Base-by-base conservation (phyloP, 1,140 invertebrate genomes). In the Heliconius congener region DNA sequence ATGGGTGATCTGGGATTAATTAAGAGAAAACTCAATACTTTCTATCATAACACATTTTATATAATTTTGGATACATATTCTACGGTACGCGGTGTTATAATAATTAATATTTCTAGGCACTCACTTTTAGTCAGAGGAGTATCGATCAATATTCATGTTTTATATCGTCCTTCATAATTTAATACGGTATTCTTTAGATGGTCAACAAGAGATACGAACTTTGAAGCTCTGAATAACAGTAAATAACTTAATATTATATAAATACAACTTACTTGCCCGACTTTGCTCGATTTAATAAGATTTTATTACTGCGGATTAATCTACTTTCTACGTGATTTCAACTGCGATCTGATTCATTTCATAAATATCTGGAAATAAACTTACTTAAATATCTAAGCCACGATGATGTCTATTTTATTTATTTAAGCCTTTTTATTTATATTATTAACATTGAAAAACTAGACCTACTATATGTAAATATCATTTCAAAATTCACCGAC, bases 101-200 rank as follows among this genome's bases (percentile, higher is more conserved):
- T 57, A 57, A 57, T 57, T 57, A 57, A 57, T 57, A 57, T 57
- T 57, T 57, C 55, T 57, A 16, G 55, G 55, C 55, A n/a, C 13
- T 57, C 18, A 23, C 19, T n/a, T 57, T 57, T 57, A 23, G n/a
- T 57, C 3, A 3, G 8, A 57, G 55, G 55, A 23, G 3, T 57
- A 23, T 57, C 55, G n/a, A 23, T 57, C 18, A 18, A 52, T 57
- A 57, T 57, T 23, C n/a, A 23, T 57, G 19, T 57, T 57, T n/a
- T 57, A 57, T 57, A 6, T 57, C 55, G n/a, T 57, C 5, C 6
- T 6, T n/a, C 5, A 0, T 23, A 57, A 57, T 57, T 57, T 57
- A 23, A 27, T 57, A 57, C 3, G 55, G n/a, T 57, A 19, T 46
- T n/a, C 55, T 27, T 57, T 57, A 57, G n/a, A 57, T n/a, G 55